Base-by-base conservation (phyloP, 64 coral and sea anemone genomes). In the Platygyra sinensis region DNA sequence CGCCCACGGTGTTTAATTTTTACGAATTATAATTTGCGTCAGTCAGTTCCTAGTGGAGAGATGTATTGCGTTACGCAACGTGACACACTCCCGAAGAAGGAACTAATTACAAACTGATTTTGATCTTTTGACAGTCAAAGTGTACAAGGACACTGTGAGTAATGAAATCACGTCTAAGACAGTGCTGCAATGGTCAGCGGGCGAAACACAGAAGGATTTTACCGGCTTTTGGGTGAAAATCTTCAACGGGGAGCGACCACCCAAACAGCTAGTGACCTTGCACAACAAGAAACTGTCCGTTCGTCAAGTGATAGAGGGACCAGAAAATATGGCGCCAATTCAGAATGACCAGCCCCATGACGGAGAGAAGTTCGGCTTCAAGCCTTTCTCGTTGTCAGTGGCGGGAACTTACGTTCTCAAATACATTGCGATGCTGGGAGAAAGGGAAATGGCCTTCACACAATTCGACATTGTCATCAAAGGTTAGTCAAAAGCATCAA, bases 151-250 rank as follows among this genome's bases (percentile, higher is more conserved):
- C 20, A 52, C 38, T 72, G 69, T 65, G 20, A 59, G 20, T 14
- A 83, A 96, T 5, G 94, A 93, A 28, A 29, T 93, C 18, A 76
- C 86, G 20, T 89, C 63, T 27, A 89, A 90, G 46, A 85, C 62
- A 25, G 38, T 50, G 25, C 11, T 96, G 24, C 82, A 67, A 1
- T 96, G 90, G 94, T 32, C 74, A 15, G 94, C 94, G 27, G 94
- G 94, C 4, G 94, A 96, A 32, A 80, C 33, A 7, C 87, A 83
- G 77, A 89, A 90, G 77, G 94, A 89, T 31, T 51, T 65, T 10
- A 79, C 87, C 15, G 94, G 94, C n/a, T 93, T 93, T 51, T 96
- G 94, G 94, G 89, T 96, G 16, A 93, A 96, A 86, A 67, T 96
- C 28, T 93, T 90, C 90, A 96, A 74, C 57, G 94, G 94, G 30